These are phyloP conservation scores for Centropus bengalensis DNA, from an alignment of 2,113 vertebrate species.

Conservation along the genomic window DNA sequence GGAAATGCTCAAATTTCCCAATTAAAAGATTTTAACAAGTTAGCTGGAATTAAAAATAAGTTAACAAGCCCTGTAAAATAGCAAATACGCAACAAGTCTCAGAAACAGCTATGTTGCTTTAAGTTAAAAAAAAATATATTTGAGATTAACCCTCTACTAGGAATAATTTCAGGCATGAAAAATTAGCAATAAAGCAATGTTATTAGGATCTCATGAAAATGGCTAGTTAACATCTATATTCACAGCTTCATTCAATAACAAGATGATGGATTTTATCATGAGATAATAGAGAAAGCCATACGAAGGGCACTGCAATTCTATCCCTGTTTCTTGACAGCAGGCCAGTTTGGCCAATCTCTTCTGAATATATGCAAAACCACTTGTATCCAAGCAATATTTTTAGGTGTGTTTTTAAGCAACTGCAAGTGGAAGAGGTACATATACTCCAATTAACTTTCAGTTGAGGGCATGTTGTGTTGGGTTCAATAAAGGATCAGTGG, in stretches of 20 bases:
- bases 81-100: neutral
- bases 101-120: neutral
- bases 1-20: neutral
- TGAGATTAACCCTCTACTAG: neutral
- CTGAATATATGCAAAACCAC: neutral
- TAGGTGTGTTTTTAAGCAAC: neutral
- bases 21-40: neutral
- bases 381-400: neutral
- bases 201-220: neutral
- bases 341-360: neutral
- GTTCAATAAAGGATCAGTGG: too few relatives aligned
- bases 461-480: neutral
- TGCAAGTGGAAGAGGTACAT: neutral
- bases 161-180: neutral
- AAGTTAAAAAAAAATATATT: neutral
- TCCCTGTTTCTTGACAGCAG: neutral
- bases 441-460: neutral
- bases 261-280: neutral
- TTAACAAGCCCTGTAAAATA: neutral
- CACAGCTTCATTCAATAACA: neutral
- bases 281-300: neutral
- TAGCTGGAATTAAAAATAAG: neutral
- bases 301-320: neutral
- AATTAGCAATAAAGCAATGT: neutral
- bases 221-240: neutral